Base-by-base conservation (phyloP, 1,140 invertebrate genomes). In the Phortica variegata region DNA sequence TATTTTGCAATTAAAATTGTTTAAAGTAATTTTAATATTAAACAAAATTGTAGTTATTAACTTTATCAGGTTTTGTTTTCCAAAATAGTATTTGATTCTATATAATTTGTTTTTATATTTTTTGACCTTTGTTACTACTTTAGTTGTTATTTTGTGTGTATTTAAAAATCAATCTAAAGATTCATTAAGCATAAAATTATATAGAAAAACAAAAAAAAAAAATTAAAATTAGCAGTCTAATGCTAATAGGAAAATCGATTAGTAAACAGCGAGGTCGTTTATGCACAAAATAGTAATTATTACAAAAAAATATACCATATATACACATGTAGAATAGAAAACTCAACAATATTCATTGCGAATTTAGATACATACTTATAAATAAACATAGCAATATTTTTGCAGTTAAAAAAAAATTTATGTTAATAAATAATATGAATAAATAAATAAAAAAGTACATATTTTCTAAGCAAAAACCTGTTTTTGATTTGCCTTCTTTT, bases 281-380 rank as follows among this genome's bases (percentile, higher is more conserved):
- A 18, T 65, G 47, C 56, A 62, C 60, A 53, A 54, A 60, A 62
- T 49, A 21, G 44, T 42, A 31, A 31, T 45, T 6, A 29, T 7
- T 29, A 6, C 26, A 6, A 6, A 6, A 29, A 29, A 12, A 12
- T 32, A 46, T 43, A 43, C 20, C 7, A 4, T 13, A 16, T 16
- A 49, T 41, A 36, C 29, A 63, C 7, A 52, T 53, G 63, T 66
- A 49, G 26, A 12, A 29, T 54, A 55, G 12, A 29, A 29, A 6
- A 29, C 6, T 29, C 26, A 29, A 7, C 26, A 29, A 29, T 29
- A 12, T 12, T 29, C 26, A 29, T 29, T 29, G 26, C 6, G 6
- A 29, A 29, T 7, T 29, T 29, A 29, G 26, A 29, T 29, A 6
- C 26, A 29, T 12, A 12, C 12, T 29, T 29, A 29, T 29, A 7